Conservation (phyloP, 2,797 vertebrate species). For the Darevskia nairensis region DNA sequence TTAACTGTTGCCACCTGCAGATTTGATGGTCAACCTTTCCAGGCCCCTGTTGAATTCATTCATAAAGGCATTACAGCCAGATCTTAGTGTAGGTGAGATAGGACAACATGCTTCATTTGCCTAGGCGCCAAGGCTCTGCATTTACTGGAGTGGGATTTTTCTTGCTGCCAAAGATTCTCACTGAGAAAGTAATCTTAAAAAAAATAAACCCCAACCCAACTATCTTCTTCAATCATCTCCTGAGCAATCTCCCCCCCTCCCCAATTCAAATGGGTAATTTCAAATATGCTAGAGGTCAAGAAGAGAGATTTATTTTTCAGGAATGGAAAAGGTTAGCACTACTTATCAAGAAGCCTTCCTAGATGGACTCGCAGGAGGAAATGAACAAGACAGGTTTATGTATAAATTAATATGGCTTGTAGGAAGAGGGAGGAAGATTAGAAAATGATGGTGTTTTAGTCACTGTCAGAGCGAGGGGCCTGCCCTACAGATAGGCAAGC, state of each 20-base stretch:
- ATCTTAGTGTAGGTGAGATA: neutral
- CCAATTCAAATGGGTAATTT: neutral
- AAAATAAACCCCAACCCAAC: no score
- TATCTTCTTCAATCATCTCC: neutral
- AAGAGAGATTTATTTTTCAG: slow-evolving; percentile 2
- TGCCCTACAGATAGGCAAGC: neutral
- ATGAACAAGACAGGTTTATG: neutral
- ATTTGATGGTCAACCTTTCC: no score
- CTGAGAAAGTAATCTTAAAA: neutral
- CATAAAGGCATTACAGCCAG: neutral
- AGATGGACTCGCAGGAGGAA: slow-evolving; percentile 16
- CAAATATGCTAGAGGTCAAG: neutral
- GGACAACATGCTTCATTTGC: neutral
- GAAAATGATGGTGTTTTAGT: neutral
- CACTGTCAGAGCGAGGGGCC: neutral
- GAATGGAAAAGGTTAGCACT: neutral
- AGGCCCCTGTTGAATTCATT: no score
- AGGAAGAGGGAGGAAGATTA: neutral
- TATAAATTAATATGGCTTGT: slow-evolving; percentile 6
- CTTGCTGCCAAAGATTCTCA: neutral
- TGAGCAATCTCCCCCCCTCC: neutral
- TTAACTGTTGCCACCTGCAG: no score
- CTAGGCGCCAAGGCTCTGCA: neutral
- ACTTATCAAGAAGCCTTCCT: neutral
- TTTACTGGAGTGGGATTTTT: neutral